Evolutionary conservation across 2,113 vertebrate genomes (phyloP).

Genomic region (Burhinus oedicnemus): DNA sequence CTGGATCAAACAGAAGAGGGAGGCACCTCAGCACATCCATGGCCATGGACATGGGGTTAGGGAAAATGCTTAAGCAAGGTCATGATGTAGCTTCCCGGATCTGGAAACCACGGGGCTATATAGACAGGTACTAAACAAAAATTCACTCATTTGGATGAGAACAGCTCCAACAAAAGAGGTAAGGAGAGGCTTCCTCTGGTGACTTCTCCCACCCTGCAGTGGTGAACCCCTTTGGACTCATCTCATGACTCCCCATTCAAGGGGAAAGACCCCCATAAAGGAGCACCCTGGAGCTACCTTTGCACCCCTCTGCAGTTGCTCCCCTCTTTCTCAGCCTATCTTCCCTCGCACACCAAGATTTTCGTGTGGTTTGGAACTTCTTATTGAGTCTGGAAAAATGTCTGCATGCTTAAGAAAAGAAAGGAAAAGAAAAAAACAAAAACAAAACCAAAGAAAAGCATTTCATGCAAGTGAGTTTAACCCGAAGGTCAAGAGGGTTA

Average conservation of each 20-base stretch:
- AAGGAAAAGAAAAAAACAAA: background rate
- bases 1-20: background rate
- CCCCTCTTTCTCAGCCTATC: background rate
- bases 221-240: background rate
- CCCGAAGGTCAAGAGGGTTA: background rate
- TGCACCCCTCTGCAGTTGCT: background rate
- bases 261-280: background rate
- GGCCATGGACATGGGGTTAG: background rate
- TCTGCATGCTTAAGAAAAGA: background rate
- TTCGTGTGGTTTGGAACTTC: background rate
- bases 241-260: background rate
- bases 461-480: background rate
- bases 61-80: rapidly evolving
- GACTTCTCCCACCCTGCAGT: background rate
- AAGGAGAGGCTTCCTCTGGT: background rate
- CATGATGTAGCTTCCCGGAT: background rate
- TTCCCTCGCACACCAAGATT: background rate
- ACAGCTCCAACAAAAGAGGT: background rate
- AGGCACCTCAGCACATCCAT: background rate
- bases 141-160: background rate
- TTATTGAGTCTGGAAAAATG: background rate
- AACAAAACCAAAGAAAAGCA: background rate
- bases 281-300: background rate
- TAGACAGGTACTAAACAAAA: background rate
- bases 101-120: background rate